Conservation (phyloP, 2,113 vertebrate species). For the Salvelinus alpinus region DNA sequence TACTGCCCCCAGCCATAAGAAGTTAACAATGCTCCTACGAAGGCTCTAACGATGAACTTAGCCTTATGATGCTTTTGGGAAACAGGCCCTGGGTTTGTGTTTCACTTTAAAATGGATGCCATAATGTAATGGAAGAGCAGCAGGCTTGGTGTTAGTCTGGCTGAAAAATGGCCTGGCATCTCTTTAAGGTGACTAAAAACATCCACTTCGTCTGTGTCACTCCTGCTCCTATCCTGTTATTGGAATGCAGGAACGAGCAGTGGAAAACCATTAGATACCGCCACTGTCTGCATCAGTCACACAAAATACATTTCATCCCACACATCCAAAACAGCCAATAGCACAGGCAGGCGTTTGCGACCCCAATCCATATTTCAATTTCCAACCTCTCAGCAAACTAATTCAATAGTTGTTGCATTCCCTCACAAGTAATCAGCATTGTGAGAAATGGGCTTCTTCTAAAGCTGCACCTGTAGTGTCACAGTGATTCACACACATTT, state of each 20-base stretch:
- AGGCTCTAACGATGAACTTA: too few relatives aligned
- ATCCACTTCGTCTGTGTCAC: constrained; percentile 64
- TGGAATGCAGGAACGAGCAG: constrained; percentile 41
- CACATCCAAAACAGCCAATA: constrained; percentile 64
- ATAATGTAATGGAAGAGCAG: constrained; percentile 11
- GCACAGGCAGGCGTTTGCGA: constrained; percentile 68
- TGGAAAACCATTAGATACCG: constrained; percentile 50
- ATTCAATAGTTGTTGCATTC: constrained; percentile 70
- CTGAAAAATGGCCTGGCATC: constrained; percentile 42
- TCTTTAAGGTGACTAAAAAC: constrained; percentile 66
- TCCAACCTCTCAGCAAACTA: constrained; percentile 71
- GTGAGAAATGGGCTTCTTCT: constrained; percentile 67
- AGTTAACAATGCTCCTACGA: too few relatives aligned
- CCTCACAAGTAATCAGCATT: constrained; percentile 56
- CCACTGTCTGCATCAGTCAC: constrained; percentile 60
- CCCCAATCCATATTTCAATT: constrained; percentile 77
- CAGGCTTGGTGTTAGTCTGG: constrained; percentile 17
- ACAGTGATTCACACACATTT: neutral
- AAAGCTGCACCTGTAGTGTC: constrained; percentile 46
- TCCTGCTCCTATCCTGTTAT: constrained; percentile 60
- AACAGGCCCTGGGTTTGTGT: constrained; percentile 4
- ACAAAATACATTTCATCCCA: constrained; percentile 67
- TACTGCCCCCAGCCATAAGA: too few relatives aligned
- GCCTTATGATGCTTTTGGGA: too few relatives aligned
- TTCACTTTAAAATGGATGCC: constrained; percentile 30